Evolutionary conservation across 2,888 invertebrate genomes (phyloP), one percentile per base, ranked within the genome.

Genomic region (Athalia rosae): DNA sequence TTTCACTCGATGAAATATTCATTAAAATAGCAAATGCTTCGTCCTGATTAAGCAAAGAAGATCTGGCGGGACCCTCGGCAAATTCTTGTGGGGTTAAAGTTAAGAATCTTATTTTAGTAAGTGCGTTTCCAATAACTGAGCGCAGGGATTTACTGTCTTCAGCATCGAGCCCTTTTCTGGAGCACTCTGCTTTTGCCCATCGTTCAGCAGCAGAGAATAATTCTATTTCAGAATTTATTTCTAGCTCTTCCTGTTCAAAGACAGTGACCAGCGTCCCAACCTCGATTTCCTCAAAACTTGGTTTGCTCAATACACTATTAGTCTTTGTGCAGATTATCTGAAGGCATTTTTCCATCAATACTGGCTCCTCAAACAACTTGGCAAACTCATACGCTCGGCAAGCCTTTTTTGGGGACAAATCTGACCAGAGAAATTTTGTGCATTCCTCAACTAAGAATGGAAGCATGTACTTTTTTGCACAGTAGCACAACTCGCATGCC

Each of bases 301-400:
- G 91, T 87, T 96, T 95, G 0, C 92, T 92, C 4, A 97, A 87
- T 0, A 96, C 95, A 83, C 95, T 94, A 80, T 93, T 93, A 0
- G 96, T 96, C 84, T 95, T 94, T 43, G 93, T 93, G 83, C 94
- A 93, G 77, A 96, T 96, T 76, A 96, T 94, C 93, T 95, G 93
- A 87, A 96, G 91, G 88, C 96, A 96, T 87, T 95, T 95, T 50
- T 95, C 94, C 94, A 95, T 95, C 0, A 97, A 90, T 3, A 93
- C 93, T 79, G 94, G 95, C 86, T 96, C 96, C 79, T 97, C 96
- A 89, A 96, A 97, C 0, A 97, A 90, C 81, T 95, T 94, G 0
- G 96, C 96, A 91, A 97, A 97, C 87, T 97, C 96, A 86, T 95
- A 96, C 0, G 96, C 96, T 67, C 96, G 90, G 81, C 96, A 96